Base-by-base conservation (phyloP, 2,888 invertebrate genomes). In the Euphydryas editha region DNA sequence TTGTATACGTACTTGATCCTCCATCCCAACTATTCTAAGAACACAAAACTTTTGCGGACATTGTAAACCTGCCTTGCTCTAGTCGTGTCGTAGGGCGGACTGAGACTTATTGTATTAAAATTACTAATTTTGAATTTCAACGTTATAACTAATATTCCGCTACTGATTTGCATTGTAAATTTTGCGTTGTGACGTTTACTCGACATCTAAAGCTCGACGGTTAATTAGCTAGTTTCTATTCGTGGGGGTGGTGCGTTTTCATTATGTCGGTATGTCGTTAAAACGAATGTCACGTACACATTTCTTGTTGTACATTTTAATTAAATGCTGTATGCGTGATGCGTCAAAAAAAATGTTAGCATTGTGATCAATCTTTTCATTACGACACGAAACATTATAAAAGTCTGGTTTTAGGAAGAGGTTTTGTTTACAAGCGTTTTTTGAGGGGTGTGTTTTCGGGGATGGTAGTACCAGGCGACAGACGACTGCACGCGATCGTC, bases 171-270 rank as follows among this genome's bases (percentile, higher is more conserved):
- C 91, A 92, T 88, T 92, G 92, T 91, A 92, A 92, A 92, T 92
- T 77, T 90, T 76, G 85, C 85, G 85, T 79, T 82, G 85, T 90
- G 89, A 89, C 90, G 87, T 88, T 87, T 81, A 83, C 83, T 79
- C 81, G 81, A 81, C 81, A 78, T 83, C 81, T 86, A 87, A 92
- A 92, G 92, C 91, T 90, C 85, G 87, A 70, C 81, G 85, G 84
- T 87, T 92, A 92, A 92, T 92, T 92, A 92, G 90, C 90, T 86
- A 89, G 86, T 92, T 92, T 87, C 88, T 90, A 92, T 92, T 90
- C 91, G 85, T 78, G 79, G 79, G 86, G 85, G 84, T 81, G 81
- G 79, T 75, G 77, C 72, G 78, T 75, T 77, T 76, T 73, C 59
- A 75, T 79, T 76, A 78, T 76, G 78, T 79, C 73, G 84, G 83